Conservation (phyloP, 2,888 invertebrate genomes). For the Sturmia bella region DNA sequence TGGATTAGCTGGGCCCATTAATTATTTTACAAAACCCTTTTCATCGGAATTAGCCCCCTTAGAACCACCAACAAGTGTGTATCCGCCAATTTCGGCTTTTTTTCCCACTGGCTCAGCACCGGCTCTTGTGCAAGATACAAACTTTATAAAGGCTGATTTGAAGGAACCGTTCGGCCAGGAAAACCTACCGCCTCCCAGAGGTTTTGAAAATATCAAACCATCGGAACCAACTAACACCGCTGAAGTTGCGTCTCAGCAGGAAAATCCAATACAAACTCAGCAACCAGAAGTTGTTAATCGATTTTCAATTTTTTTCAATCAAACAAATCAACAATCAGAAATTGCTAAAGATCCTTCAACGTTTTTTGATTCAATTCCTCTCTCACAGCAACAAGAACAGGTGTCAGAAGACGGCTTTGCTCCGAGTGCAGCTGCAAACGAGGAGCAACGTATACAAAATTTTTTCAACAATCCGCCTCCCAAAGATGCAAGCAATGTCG, state of each 20-base stretch:
- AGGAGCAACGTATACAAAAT: slow-evolving; percentile 80
- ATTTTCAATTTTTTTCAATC: slow-evolving; percentile 73
- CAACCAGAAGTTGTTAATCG: slow-evolving; percentile 68
- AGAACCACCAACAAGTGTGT: slow-evolving; percentile 29
- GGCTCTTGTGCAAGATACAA: slow-evolving; percentile 26
- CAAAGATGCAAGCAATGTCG: slow-evolving; percentile 77
- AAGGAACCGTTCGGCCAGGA: slow-evolving; percentile 6
- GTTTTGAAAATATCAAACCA: slow-evolving; percentile 52
- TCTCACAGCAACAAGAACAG: slow-evolving; percentile 41
- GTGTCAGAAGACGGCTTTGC: background rate
- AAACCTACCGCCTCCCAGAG: slow-evolving; percentile 47
- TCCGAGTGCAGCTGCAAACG: slow-evolving; percentile 68
- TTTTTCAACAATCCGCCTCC: slow-evolving; percentile 82
- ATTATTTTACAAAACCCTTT: slow-evolving; percentile 7
- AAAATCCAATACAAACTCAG: slow-evolving; percentile 44
- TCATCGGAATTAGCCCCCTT: slow-evolving; percentile 39
- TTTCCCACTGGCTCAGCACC: slow-evolving; percentile 60
- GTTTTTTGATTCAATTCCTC: slow-evolving; percentile 75
- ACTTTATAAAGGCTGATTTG: slow-evolving; percentile 17
- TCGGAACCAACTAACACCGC: slow-evolving; percentile 2
- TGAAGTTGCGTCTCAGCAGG: slow-evolving; percentile 12
- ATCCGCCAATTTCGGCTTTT: slow-evolving; percentile 38
- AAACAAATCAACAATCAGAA: slow-evolving; percentile 65
- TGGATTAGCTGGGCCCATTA: background rate
- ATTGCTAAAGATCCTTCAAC: slow-evolving; percentile 70